Conservation (phyloP, 2,888 invertebrate genomes). For the Lasioglossum malachurum region DNA sequence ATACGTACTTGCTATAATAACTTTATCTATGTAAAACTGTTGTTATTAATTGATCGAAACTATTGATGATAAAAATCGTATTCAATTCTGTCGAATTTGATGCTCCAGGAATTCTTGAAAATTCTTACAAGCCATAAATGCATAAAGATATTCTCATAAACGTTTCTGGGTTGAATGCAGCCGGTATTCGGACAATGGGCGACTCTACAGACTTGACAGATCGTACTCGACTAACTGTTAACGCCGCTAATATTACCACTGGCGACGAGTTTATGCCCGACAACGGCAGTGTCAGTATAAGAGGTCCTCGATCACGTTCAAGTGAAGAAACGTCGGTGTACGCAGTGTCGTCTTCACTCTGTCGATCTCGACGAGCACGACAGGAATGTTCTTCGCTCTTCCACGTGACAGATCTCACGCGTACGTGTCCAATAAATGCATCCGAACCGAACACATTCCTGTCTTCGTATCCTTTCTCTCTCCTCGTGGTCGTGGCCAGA, state of each 20-base stretch:
- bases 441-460: constrained; percentile 22
- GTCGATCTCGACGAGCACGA: constrained; percentile 58
- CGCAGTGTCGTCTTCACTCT: constrained; percentile 42
- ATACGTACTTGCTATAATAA: too few species aligned
- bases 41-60: too few species aligned
- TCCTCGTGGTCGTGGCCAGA: background rate
- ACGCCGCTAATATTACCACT: constrained; percentile 53
- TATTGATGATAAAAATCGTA: too few species aligned
- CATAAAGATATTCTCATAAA: background rate
- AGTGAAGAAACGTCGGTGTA: constrained; percentile 66
- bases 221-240: constrained; percentile 62
- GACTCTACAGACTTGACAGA: constrained; percentile 30
- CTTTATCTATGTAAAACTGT: too few species aligned
- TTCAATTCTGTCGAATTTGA: too few species aligned
- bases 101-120: too few species aligned
- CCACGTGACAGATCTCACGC: constrained; percentile 69
- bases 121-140: too few species aligned
- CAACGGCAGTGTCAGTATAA: constrained; percentile 64
- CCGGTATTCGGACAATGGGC: background rate
- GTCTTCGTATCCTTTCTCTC: constrained; percentile 2
- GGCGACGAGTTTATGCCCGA: constrained; percentile 46
- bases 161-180: background rate
- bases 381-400: constrained; percentile 45
- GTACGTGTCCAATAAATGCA: constrained; percentile 41
- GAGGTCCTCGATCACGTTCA: constrained; percentile 79